Evolutionary conservation across 2,113 vertebrate species (phyloP).

Genomic region (Hemiscyllium ocellatum): DNA sequence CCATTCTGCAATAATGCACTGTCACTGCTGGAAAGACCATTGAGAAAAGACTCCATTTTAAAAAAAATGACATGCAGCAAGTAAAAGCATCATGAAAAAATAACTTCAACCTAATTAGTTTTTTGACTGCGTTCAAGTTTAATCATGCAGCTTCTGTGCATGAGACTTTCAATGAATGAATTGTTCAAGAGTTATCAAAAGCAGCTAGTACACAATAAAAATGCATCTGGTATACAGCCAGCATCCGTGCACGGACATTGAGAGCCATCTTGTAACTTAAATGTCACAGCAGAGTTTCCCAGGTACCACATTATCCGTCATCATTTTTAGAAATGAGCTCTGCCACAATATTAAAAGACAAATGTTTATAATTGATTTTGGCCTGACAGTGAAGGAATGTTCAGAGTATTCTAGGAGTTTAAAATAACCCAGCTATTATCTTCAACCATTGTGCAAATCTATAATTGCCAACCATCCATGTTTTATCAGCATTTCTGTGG

Average conservation of each 20-base stretch:
- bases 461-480: background rate
- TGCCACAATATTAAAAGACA: background rate
- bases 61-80: constrained; percentile 33
- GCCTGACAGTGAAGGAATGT: background rate
- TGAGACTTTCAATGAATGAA: background rate
- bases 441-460: background rate
- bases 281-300: constrained; percentile 50
- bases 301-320: constrained; percentile 37
- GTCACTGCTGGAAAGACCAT: background rate
- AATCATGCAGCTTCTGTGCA: background rate
- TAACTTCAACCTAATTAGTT: background rate
- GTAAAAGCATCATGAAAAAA: constrained; percentile 31
- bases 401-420: background rate
- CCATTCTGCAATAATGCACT: background rate
- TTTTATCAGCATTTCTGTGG: background rate
- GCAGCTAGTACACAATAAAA: background rate
- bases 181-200: background rate
- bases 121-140: background rate
- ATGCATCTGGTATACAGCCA: constrained; percentile 12
- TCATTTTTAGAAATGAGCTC: background rate
- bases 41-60: background rate
- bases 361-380: background rate
- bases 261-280: constrained; percentile 73
- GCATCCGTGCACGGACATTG: constrained; percentile 67
- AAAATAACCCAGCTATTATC: background rate